A percentile compares a stretch with the other conserved stretches of the same genome.
phyloP scores from a whole-genome alignment of 2,113 vertebrate species.

The Ophthalmolycus amberensis region DNA sequence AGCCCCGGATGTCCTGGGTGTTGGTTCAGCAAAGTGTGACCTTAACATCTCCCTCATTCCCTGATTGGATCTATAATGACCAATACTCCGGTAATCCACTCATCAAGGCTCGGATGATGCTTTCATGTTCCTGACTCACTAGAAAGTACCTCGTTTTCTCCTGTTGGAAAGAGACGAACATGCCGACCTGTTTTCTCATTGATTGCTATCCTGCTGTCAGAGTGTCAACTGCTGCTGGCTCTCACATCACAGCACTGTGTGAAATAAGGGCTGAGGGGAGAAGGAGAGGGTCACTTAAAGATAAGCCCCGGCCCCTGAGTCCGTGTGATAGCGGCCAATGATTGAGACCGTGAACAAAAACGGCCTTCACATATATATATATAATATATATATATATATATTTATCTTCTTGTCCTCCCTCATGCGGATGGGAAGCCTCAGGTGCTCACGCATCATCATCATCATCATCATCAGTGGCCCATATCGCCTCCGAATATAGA shows the following conservation, averaged over 20 bases:
- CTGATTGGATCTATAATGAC: slow-evolving; percentile 6
- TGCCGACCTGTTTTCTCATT: slow-evolving; percentile 51
- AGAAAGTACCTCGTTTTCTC: background rate
- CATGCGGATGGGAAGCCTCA: slow-evolving; percentile 57
- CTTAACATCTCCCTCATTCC: slow-evolving; percentile 1
- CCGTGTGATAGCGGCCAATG: slow-evolving; percentile 49
- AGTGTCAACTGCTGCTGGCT: slow-evolving; percentile 38
- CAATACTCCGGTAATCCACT: background rate
- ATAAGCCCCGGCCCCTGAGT: slow-evolving; percentile 54
- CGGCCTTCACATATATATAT: slow-evolving; percentile 23
- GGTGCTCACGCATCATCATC: slow-evolving; percentile 70
- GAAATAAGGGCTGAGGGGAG: slow-evolving; percentile 43
- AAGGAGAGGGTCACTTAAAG: slow-evolving; percentile 46
- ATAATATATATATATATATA: too few relatives aligned
- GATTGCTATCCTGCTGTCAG: slow-evolving; percentile 50
- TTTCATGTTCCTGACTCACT: background rate
- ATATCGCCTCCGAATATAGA: slow-evolving; percentile 77
- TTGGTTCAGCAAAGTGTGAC: slow-evolving; percentile 21
- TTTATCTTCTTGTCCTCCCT: slow-evolving; percentile 27
- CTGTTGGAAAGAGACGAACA: slow-evolving; percentile 19
- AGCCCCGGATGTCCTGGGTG: background rate
- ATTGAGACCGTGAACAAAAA: slow-evolving; percentile 48
- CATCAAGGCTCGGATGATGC: background rate
- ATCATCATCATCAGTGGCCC: slow-evolving; percentile 68
- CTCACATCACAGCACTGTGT: slow-evolving; percentile 17